These are phyloP conservation scores for Syndactyla subalaris DNA, from an alignment of 2,797 vertebrate genomes.

Conservation along the genomic window DNA sequence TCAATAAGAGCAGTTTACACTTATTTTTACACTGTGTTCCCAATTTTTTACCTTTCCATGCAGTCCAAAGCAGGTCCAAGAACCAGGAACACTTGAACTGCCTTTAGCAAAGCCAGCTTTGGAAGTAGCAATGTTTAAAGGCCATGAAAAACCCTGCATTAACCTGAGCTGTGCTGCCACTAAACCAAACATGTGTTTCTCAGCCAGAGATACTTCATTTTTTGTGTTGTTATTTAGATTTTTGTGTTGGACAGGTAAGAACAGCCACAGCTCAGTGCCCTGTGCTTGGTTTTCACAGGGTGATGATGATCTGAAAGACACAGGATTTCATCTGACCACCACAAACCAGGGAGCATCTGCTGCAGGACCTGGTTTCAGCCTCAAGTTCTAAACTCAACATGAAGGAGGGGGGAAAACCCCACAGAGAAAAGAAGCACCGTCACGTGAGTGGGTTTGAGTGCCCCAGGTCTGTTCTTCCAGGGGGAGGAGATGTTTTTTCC, in stretches of 20 bases:
- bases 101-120: neutral
- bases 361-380: conserved; percentile 95
- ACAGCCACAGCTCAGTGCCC: neutral
- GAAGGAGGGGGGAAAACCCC: neutral
- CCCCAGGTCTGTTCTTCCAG: neutral
- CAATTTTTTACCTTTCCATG: neutral
- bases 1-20: neutral
- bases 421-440: neutral
- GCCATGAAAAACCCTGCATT: fast-evolving
- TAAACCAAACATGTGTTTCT: neutral
- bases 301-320: conserved; percentile 94
- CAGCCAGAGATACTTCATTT: neutral
- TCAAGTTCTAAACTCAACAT: conserved; percentile 85
- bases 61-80: neutral
- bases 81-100: neutral
- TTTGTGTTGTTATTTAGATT: neutral
- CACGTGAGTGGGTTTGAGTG: conserved; percentile 6
- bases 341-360: conserved; percentile 96
- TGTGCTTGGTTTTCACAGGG: conserved; percentile 79
- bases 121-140: neutral
- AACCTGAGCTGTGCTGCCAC: neutral
- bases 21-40: neutral
- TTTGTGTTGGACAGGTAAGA: neutral
- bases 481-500: neutral
- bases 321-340: conserved; percentile 95